Evolutionary conservation across 2,888 invertebrate genomes (phyloP).

Genomic region (Gonocerus acuteangulatus): DNA sequence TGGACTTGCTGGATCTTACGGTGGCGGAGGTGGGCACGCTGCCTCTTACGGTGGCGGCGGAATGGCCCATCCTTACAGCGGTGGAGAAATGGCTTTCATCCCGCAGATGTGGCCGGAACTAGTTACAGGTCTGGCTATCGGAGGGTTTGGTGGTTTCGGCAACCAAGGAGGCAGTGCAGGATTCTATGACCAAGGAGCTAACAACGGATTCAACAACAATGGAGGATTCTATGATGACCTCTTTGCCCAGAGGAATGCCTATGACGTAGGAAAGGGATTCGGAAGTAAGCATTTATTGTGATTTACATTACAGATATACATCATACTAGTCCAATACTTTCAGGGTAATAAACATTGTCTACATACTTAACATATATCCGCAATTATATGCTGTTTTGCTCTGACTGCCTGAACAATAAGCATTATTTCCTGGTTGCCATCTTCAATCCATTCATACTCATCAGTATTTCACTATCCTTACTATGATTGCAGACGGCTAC

Average conservation of each 20-base stretch:
- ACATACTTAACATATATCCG: too few species aligned
- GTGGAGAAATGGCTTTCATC: not conserved
- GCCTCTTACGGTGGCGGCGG: not conserved
- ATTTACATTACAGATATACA: too few species aligned
- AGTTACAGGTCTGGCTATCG: slow-evolving; percentile 10
- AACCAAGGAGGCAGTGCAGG: slow-evolving; percentile 5
- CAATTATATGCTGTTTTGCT: not conserved
- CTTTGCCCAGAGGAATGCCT: slow-evolving; percentile 37
- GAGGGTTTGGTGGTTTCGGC: not conserved
- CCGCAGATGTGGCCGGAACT: slow-evolving; percentile 8
- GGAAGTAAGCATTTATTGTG: slow-evolving; percentile 36
- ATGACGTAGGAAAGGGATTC: slow-evolving; percentile 38
- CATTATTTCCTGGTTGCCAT: too few species aligned
- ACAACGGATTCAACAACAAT: slow-evolving; percentile 36
- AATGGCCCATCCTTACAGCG: too few species aligned
- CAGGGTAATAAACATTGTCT: not conserved
- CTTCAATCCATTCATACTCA: too few species aligned
- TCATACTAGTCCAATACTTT: too few species aligned
- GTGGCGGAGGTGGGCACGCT: not conserved
- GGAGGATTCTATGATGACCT: slow-evolving; percentile 38
- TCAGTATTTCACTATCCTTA: too few species aligned
- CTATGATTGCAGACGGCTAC: slow-evolving; percentile 33
- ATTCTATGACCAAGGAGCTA: slow-evolving; percentile 34
- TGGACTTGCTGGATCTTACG: not conserved
- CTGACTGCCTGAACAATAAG: too few species aligned